Conservation (phyloP, 2,888 invertebrate species). For the Drosophila niveifrons region DNA sequence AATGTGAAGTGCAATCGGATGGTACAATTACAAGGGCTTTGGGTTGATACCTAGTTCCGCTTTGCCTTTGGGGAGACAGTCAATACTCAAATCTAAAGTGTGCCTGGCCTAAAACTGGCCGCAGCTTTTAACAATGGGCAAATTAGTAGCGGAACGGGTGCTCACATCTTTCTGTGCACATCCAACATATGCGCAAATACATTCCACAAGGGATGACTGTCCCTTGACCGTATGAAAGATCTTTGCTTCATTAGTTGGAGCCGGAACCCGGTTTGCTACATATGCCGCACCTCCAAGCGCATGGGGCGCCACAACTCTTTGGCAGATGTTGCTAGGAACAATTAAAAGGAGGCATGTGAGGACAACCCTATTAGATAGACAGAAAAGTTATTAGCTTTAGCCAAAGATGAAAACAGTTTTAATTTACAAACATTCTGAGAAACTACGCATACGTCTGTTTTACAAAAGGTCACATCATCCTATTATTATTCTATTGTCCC, state of each 20-base stretch:
- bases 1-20: conserved; percentile 17
- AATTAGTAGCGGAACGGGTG: conserved; percentile 20
- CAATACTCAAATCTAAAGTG: conserved; percentile 39
- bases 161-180: conserved; percentile 29
- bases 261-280: conserved; percentile 19
- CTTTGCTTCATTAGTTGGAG: conserved; percentile 27
- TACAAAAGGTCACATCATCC: conserved; percentile 13
- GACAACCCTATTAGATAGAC: conserved; percentile 48
- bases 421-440: conserved; percentile 70
- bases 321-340: conserved; percentile 62
- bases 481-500: conserved; percentile 9
- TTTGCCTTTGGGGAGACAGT: conserved; percentile 35
- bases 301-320: conserved; percentile 23
- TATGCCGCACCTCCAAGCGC: conserved; percentile 14
- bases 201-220: conserved; percentile 13
- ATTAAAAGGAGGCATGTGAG: conserved; percentile 63
- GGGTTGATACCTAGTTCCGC: conserved; percentile 44
- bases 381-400: conserved; percentile 75
- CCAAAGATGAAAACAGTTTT: conserved; percentile 77
- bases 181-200: conserved; percentile 12
- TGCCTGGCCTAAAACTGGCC: conserved; percentile 41
- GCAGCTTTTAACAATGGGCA: conserved; percentile 52
- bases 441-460: neutral
- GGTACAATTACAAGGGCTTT: conserved; percentile 42
- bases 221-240: conserved; percentile 28